Conservation (phyloP, 2,797 vertebrate species). For the Melanogrammus aeglefinus region DNA sequence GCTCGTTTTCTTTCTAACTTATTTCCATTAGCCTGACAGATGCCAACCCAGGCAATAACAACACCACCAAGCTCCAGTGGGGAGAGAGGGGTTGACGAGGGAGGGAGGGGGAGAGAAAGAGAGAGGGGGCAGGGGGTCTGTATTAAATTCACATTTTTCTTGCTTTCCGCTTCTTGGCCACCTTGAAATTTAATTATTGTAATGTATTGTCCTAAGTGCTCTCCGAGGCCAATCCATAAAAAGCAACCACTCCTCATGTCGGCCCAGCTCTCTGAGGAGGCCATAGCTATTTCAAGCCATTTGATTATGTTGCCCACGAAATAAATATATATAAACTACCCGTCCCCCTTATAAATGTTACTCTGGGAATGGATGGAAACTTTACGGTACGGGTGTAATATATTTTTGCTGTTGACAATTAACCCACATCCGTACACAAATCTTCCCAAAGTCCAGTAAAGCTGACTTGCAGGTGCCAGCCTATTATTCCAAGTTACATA, state of each 20-base stretch:
- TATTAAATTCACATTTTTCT: constrained; percentile 57
- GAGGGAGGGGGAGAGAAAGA: neutral
- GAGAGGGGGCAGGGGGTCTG: neutral
- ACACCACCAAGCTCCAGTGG: constrained; percentile 44
- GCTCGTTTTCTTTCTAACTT: constrained; percentile 21
- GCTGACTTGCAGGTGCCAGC: neutral
- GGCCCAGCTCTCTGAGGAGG: constrained; percentile 57
- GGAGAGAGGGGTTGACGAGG: neutral
- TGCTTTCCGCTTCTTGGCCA: constrained; percentile 66
- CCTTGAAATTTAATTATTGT: constrained; percentile 77
- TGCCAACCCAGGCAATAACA: constrained; percentile 55
- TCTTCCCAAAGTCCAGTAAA: neutral
- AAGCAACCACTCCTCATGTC: constrained; percentile 60
- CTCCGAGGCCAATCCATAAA: constrained; percentile 65
- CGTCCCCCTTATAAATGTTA: neutral
- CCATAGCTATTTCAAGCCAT: constrained; percentile 62
- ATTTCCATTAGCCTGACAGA: constrained; percentile 35
- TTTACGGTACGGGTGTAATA: neutral
- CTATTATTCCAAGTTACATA: neutral
- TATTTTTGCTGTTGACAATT: neutral
- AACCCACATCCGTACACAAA: neutral
- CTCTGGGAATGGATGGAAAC: neutral
- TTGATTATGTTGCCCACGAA: constrained; percentile 60
- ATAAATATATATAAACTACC: neutral
- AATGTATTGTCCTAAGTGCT: constrained; percentile 78